A percentile compares a stretch with the other conserved stretches of the same genome.
phyloP scores from a whole-genome alignment of 2,797 vertebrate species.

The Oreochromis grahami region DNA sequence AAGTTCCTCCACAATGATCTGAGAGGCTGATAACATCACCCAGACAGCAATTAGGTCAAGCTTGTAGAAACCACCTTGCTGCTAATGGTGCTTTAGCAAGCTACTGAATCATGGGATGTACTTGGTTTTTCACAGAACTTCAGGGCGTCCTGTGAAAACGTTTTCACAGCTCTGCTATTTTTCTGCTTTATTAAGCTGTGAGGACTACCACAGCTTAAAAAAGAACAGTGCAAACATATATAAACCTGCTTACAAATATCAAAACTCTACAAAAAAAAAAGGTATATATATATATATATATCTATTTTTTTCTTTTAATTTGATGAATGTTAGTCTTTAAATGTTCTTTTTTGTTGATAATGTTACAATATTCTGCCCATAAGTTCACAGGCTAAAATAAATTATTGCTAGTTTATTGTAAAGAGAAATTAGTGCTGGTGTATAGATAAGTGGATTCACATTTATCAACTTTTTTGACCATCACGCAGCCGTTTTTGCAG shows the following conservation, averaged over 20 bases:
- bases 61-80: neutral
- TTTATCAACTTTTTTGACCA: neutral
- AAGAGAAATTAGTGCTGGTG: neutral
- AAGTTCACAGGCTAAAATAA: neutral
- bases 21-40: neutral
- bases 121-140: neutral
- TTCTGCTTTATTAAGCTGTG: neutral
- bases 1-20: neutral
- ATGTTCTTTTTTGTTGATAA: neutral
- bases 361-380: neutral
- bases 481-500: neutral
- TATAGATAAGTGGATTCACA: neutral
- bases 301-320: neutral
- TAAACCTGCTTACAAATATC: neutral
- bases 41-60: neutral
- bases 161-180: neutral
- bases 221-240: neutral
- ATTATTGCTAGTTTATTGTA: neutral
- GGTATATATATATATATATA: accelerated
- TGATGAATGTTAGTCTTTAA: neutral
- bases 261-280: neutral
- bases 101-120: neutral
- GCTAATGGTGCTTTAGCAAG: neutral
- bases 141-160: neutral
- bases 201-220: neutral